Percentiles rank a stretch among this genome's conserved stretches.
Conservation (phyloP, 2,797 vertebrate species). For the Phrynocephalus forsythii region DNA sequence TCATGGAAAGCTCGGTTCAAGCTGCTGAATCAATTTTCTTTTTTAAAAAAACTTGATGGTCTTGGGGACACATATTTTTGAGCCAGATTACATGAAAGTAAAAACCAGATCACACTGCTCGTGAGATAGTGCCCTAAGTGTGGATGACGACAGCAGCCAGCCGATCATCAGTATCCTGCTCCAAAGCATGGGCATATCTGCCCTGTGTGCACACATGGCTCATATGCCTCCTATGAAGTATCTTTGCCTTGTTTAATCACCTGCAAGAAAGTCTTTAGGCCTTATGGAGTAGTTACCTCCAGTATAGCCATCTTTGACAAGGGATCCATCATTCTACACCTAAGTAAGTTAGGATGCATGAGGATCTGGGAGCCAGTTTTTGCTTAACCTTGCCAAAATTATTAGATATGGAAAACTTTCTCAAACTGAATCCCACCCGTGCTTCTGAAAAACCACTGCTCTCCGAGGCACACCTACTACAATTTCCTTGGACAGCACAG, state of each 20-base stretch:
- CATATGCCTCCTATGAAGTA: not conserved
- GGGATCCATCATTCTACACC: not conserved
- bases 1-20: too few relatives aligned
- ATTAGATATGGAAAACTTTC: not conserved
- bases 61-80: too few relatives aligned
- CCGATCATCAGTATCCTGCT: too few relatives aligned
- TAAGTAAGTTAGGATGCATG: not conserved
- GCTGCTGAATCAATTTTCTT: too few relatives aligned
- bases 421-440: not conserved
- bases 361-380: not conserved
- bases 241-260: not conserved
- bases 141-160: too few relatives aligned
- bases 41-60: too few relatives aligned
- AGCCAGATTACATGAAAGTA: too few relatives aligned
- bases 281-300: not conserved
- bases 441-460: conserved; percentile 44
- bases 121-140: too few relatives aligned
- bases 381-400: not conserved
- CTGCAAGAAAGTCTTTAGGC: not conserved
- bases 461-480: conserved; percentile 53
- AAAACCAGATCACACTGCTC: too few relatives aligned
- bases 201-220: too few relatives aligned
- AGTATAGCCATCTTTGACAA: not conserved
- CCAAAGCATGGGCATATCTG: too few relatives aligned
- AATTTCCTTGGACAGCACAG: conserved; percentile 56